Conservation (phyloP, 2,797 vertebrate genomes). For the Gobionotothen gibberifrons region DNA sequence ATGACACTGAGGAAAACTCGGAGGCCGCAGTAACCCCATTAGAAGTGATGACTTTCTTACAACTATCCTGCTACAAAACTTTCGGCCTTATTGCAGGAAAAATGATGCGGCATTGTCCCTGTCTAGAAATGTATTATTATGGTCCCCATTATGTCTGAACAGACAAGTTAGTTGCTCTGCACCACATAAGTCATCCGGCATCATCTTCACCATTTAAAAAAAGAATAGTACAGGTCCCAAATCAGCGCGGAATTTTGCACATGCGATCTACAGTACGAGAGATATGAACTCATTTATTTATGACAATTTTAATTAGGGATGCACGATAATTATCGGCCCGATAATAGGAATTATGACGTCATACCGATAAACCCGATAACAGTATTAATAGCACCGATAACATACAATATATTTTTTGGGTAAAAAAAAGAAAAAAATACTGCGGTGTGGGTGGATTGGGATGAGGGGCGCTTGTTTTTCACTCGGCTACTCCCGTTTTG, state of each 20-base stretch:
- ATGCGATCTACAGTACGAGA: slow-evolving; percentile 6
- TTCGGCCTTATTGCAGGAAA: slow-evolving; percentile 14
- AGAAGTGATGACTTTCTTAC: slow-evolving; percentile 13
- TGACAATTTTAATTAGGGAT: slow-evolving; percentile 43
- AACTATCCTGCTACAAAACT: background rate
- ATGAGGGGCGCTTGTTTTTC: too few species aligned
- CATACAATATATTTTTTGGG: too few species aligned
- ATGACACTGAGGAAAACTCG: background rate
- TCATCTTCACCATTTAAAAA: slow-evolving; percentile 11
- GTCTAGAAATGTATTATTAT: slow-evolving; percentile 21
- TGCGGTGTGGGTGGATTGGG: too few species aligned
- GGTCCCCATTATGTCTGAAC: slow-evolving; percentile 12
- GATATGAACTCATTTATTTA: slow-evolving; percentile 43
- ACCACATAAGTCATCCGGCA: background rate
- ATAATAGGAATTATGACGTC: too few species aligned
- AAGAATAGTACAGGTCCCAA: slow-evolving; percentile 12
- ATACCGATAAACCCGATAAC: too few species aligned
- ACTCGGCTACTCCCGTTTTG: too few species aligned
- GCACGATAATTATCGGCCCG: too few species aligned
- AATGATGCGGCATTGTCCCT: background rate
- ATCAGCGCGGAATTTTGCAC: slow-evolving; percentile 32
- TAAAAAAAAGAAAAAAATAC: too few species aligned
- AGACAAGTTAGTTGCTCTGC: slow-evolving; percentile 12
- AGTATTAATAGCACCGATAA: too few species aligned
- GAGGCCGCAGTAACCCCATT: background rate